Evolutionary conservation across 2,797 vertebrate genomes (phyloP).

Genomic region (Myripristis murdjan): DNA sequence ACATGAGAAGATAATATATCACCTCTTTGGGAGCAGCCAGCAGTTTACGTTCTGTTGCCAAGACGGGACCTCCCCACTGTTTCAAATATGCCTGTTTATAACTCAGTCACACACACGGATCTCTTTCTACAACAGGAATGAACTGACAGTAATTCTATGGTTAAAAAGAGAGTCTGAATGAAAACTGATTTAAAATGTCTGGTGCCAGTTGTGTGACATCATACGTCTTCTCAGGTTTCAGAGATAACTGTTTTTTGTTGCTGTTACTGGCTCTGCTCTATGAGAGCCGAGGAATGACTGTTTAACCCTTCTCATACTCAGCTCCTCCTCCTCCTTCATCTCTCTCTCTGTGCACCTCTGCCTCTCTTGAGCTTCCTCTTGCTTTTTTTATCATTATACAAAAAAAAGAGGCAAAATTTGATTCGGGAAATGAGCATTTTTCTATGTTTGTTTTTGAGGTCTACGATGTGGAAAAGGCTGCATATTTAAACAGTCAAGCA

Average conservation of each 20-base stretch:
- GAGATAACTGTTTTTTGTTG: conserved; percentile 68
- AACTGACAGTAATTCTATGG: conserved; percentile 66
- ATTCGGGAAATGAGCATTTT: conserved; percentile 56
- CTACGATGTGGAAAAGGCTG: conserved; percentile 65
- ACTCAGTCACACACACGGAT: conserved; percentile 44
- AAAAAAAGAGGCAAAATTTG: conserved; percentile 49
- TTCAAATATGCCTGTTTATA: conserved; percentile 48
- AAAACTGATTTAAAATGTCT: conserved; percentile 69
- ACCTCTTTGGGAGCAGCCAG: conserved; percentile 16
- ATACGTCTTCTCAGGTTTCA: conserved; percentile 49
- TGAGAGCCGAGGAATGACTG: conserved; percentile 67
- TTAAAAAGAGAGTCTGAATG: conserved; percentile 54
- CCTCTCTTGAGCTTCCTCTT: conserved; percentile 58
- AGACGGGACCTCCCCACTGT: conserved; percentile 27
- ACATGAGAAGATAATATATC: conserved; percentile 38
- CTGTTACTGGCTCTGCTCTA: conserved; percentile 70
- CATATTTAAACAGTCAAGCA: conserved; percentile 62
- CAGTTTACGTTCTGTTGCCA: conserved; percentile 39
- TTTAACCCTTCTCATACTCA: conserved; percentile 74
- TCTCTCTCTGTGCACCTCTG: conserved; percentile 55
- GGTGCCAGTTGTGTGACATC: conserved; percentile 48
- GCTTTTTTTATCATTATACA: conserved; percentile 55
- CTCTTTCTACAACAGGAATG: conserved; percentile 46
- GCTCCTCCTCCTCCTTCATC: conserved; percentile 45
- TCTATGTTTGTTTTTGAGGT: conserved; percentile 17